phyloP scores from a whole-genome alignment of 2,113 vertebrate species.

The Rhombomys opimus region DNA sequence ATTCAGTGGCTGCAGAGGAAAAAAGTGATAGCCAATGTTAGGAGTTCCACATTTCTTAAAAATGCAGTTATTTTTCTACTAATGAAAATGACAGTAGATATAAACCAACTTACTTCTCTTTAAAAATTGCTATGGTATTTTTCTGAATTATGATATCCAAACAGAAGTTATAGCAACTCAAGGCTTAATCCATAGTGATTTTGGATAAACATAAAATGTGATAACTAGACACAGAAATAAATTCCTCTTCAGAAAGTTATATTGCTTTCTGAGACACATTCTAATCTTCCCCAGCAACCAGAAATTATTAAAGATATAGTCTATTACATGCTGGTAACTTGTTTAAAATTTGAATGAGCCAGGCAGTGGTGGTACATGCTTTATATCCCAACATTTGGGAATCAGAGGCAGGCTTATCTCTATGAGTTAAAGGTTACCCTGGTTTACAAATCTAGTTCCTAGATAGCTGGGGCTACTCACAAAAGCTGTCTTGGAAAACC shows the following conservation, averaged over 20 bases:
- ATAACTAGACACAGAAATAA: background rate
- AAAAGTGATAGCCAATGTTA: constrained; percentile 60
- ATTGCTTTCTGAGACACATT: background rate
- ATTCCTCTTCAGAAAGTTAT: background rate
- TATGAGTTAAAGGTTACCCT: background rate
- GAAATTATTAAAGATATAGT: background rate
- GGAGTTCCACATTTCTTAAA: background rate
- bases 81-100: background rate
- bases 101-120: background rate
- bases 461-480: too few species aligned
- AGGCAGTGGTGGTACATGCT: background rate
- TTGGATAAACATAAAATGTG: background rate
- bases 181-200: background rate
- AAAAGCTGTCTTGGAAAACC: too few species aligned
- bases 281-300: background rate
- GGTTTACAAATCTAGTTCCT: too few species aligned
- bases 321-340: background rate
- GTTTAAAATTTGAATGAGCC: background rate
- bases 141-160: background rate
- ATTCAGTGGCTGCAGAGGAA: constrained; percentile 92
- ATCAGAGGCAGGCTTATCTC: background rate
- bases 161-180: background rate
- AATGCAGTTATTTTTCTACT: background rate
- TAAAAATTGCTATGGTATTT: background rate
- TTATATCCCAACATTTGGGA: background rate